Conservation (phyloP, 1,140 invertebrate genomes). For the roundworm (Caenorhabditis elegans) region DNA sequence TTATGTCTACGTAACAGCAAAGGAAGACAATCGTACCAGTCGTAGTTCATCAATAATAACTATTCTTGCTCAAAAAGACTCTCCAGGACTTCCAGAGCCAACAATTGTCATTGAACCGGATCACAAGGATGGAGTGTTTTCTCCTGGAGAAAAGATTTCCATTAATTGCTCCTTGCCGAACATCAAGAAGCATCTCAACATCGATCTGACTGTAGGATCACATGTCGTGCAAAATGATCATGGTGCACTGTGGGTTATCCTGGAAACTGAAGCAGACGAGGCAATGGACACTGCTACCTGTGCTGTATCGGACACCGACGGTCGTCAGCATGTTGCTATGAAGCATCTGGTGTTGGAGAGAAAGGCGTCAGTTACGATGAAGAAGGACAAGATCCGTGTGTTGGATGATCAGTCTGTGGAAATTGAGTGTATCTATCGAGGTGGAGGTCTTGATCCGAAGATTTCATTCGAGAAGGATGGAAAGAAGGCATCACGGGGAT, state of each 20-base stretch:
- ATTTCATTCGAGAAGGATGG: constrained; percentile 39
- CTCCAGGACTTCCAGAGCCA: constrained; percentile 35
- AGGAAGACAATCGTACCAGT: not conserved
- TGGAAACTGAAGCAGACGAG: constrained; percentile 16
- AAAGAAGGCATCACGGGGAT: not conserved
- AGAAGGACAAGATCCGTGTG: constrained; percentile 2
- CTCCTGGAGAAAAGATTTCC: not conserved
- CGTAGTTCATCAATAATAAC: constrained; percentile 15
- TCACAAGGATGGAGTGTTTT: not conserved
- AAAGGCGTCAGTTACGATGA: not conserved
- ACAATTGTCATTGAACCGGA: constrained; percentile 20
- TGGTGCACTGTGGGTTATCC: constrained; percentile 12
- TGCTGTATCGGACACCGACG: constrained; percentile 37
- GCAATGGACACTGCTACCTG: constrained; percentile 38
- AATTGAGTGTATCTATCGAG: constrained; percentile 30
- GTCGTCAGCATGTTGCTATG: constrained; percentile 39
- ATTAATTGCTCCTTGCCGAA: constrained; percentile 39
- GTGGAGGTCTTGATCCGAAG: constrained; percentile 11
- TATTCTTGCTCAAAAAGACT: constrained; percentile 16
- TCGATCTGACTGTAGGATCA: constrained; percentile 38
- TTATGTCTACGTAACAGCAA: constrained; percentile 34
- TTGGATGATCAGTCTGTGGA: constrained; percentile 35
- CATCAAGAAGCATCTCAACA: constrained; percentile 30
- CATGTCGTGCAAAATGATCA: constrained; percentile 37
- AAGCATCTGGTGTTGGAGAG: constrained; percentile 24